Evolutionary conservation across 2,888 invertebrate genomes (phyloP), one percentile per base, ranked within the genome.

Genomic region (Athrips mouffetella): DNA sequence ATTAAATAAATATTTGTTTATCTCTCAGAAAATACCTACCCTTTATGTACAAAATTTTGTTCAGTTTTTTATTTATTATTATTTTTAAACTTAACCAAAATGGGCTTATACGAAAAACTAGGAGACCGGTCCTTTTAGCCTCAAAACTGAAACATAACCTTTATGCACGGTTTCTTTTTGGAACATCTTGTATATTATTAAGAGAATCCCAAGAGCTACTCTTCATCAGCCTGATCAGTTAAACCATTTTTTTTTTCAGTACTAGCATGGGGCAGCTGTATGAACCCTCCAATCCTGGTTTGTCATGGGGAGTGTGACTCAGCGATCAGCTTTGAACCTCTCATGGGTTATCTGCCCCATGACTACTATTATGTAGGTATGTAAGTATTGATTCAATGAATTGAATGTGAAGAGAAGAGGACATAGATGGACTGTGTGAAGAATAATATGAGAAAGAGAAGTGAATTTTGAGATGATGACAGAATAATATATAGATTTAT

Each of bases 231-330:
- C n/a, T n/a, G n/a, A n/a, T 25, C 5, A 7, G 25, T 6, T 4
- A 25, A 25, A 25, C 5, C 25, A 25, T 41, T 18, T 29, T 10
- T 41, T 27, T 4, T 72, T 76, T n/a, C 63, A 91, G 91, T 84
- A 31, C 84, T 90, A 64, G 77, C 88, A 52, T 91, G 90, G 90
- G 91, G 91, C n/a, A 69, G 86, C 45, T 70, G 75, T 54, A 59
- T 69, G 33, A 70, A 86, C 42, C 78, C 83, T 13, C 82, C 89
- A 0, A 76, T 91, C 13, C 63, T 91, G 18, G 77, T 85, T 1
- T 65, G 90, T 13, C 91, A 91, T 61, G 91, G 91, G 1, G 69
- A 80, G 59, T 72, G 83, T 58, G 91, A 91, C 63, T 91, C 91
- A 49, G 88, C 89, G 1, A 90, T 89, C 1, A 76, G 86, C n/a